Conservation (phyloP, 2,888 invertebrate species). For the Coecobrya sp. region DNA sequence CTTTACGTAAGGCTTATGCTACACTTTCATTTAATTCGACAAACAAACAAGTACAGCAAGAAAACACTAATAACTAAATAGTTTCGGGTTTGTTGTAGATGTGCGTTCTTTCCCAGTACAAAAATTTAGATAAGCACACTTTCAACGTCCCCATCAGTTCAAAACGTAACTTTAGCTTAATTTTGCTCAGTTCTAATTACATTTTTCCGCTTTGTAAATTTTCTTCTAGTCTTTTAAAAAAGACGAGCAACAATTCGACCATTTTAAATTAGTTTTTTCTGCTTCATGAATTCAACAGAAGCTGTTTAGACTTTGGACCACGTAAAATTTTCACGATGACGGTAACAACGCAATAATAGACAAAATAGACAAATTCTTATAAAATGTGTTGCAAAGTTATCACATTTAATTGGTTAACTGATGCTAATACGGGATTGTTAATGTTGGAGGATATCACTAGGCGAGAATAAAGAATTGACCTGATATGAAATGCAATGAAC, state of each 20-base stretch:
- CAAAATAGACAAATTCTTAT: not conserved
- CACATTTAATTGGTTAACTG: not conserved
- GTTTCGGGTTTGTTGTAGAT: conserved; percentile 7
- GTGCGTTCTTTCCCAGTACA: not conserved
- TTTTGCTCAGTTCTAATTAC: too few species aligned
- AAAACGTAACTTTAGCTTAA: not conserved
- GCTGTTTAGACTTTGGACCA: too few species aligned
- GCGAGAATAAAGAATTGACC: not conserved
- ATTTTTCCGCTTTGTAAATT: too few species aligned
- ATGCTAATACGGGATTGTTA: not conserved
- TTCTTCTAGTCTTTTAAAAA: too few species aligned
- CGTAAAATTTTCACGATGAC: not conserved
- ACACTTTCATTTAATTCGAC: not conserved
- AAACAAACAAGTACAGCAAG: not conserved
- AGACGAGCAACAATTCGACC: too few species aligned
- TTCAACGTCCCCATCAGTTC: not conserved
- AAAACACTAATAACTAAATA: not conserved
- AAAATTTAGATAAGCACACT: not conserved
- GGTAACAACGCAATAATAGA: not conserved
- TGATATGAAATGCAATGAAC: too few species aligned
- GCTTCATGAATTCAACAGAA: too few species aligned
- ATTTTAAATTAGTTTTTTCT: too few species aligned
- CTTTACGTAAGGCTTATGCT: not conserved
- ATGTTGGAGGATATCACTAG: not conserved
- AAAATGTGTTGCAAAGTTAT: not conserved